Evolutionary conservation across 2,113 vertebrate species (phyloP).

Genomic region (Ailurus styani): DNA sequence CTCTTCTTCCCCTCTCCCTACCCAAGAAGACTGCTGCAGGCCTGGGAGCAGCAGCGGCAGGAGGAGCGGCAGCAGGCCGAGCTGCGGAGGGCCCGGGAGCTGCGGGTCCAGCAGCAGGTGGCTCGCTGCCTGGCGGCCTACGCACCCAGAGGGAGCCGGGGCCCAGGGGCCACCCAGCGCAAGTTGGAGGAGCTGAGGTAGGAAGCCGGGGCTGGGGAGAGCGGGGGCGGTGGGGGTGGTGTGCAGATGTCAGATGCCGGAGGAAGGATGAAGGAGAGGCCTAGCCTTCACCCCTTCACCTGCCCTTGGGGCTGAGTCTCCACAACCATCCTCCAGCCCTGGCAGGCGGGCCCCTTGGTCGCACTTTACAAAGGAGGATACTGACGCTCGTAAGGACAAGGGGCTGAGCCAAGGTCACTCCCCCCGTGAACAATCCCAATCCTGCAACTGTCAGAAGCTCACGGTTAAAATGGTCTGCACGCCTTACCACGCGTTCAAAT

Average conservation of each 20-base stretch:
- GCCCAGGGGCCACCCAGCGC: neutral
- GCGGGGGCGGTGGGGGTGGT: no score
- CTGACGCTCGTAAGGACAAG: neutral
- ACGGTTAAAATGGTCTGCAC: neutral
- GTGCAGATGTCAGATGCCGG: neutral
- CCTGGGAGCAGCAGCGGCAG: conserved; percentile 60
- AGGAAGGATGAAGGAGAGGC: neutral
- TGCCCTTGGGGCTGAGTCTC: neutral
- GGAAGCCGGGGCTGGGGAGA: neutral
- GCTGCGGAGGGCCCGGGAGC: conserved; percentile 51
- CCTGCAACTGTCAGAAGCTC: neutral
- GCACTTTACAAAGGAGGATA: neutral
- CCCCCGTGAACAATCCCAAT: neutral
- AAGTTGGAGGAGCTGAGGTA: conserved; percentile 76
- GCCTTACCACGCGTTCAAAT: neutral
- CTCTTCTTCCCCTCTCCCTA: neutral
- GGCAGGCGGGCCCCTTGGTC: neutral
- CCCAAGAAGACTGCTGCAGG: conserved; percentile 57
- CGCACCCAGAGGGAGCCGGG: neutral
- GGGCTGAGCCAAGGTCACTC: neutral
- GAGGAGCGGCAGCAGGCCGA: conserved; percentile 27
- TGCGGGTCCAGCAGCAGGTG: conserved; percentile 61
- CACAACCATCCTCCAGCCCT: neutral
- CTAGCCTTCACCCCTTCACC: neutral
- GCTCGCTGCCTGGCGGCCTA: conserved; percentile 72